Evolutionary conservation across 2,113 vertebrate species (phyloP).

Genomic region (Macroglossus sobrinus): DNA sequence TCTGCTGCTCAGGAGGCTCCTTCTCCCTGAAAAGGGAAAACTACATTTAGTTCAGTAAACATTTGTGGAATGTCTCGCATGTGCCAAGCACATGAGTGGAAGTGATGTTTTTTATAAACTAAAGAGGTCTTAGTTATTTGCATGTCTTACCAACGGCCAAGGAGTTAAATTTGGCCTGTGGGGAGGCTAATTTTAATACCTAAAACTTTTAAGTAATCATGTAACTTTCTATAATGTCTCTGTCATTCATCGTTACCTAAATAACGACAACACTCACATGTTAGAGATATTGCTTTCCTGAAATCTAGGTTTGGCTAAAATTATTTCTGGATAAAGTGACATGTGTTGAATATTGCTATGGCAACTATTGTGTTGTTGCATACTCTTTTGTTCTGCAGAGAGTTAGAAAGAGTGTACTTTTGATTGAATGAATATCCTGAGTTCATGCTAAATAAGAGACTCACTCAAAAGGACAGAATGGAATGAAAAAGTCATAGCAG

Average conservation of each 20-base stretch:
- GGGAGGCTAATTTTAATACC: conserved; percentile 29
- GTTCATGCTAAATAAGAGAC: background rate
- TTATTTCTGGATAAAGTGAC: background rate
- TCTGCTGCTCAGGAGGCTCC: background rate
- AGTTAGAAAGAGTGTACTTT: background rate
- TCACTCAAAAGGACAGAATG: background rate
- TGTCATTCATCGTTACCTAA: background rate
- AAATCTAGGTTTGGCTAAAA: background rate
- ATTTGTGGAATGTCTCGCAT: conserved; percentile 31
- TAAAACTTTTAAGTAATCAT: conserved; percentile 19
- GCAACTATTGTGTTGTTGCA: background rate
- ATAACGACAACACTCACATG: background rate
- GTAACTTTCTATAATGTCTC: background rate
- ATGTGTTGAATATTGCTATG: background rate
- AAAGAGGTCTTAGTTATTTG: conserved; percentile 56
- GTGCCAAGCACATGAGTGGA: conserved; percentile 39
- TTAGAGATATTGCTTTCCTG: background rate
- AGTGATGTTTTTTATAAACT: conserved; percentile 44
- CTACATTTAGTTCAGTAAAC: background rate
- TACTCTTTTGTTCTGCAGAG: background rate
- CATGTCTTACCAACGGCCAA: background rate
- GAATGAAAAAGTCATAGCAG: background rate
- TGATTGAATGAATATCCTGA: background rate
- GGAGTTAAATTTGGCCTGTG: background rate
- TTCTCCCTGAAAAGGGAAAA: conserved; percentile 6